phyloP scores from a whole-genome alignment of 2,113 vertebrate species.

The Corythornis cristatus region DNA sequence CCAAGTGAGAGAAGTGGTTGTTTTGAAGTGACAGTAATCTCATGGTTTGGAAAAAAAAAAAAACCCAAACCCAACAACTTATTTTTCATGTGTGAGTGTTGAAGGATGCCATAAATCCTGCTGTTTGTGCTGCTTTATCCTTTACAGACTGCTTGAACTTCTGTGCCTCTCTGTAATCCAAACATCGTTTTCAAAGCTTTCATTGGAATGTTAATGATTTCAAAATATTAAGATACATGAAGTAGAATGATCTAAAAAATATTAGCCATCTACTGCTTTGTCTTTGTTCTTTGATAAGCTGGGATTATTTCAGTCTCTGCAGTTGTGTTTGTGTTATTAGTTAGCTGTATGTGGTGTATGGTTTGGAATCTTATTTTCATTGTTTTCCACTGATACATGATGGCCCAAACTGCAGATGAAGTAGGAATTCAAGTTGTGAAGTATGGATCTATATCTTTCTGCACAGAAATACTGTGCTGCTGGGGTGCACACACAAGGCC shows the following conservation, averaged over 20 bases:
- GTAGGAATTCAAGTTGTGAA: not conserved
- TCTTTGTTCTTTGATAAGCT: not conserved
- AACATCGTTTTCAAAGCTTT: not conserved
- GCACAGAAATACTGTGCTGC: not conserved
- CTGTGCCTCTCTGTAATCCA: not conserved
- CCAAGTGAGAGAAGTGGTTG: not conserved
- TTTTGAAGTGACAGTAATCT: not conserved
- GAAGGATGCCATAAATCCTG: not conserved
- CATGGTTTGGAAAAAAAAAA: not conserved
- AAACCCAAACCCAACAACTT: rapidly evolving
- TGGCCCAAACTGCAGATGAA: not conserved
- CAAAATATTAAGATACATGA: not conserved
- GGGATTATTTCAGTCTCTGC: not conserved
- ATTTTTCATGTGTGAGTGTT: not conserved
- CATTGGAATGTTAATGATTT: not conserved
- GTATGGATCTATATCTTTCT: not conserved
- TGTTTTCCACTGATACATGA: not conserved
- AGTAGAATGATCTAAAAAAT: not conserved
- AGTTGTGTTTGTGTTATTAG: not conserved
- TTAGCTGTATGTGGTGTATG: not conserved
- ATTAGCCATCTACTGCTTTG: not conserved
- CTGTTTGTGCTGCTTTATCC: not conserved
- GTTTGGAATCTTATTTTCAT: not conserved
- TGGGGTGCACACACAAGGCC: not conserved
- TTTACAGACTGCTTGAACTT: not conserved